These are phyloP conservation scores for Drosophila limbata DNA, from an alignment of 2,888 invertebrate genomes.

Conservation along the genomic window DNA sequence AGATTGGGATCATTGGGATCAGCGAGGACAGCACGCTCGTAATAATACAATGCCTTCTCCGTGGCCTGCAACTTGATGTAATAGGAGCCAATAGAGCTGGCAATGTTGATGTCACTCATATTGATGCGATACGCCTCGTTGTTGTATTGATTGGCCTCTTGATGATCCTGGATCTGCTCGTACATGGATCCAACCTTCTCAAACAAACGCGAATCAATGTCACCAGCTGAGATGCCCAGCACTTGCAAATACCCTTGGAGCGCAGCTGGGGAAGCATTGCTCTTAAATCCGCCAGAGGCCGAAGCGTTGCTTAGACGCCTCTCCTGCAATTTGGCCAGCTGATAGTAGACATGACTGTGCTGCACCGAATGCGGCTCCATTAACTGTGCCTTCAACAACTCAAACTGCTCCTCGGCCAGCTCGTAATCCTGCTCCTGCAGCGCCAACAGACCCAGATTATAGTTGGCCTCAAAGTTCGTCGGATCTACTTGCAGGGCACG, in stretches of 20 bases:
- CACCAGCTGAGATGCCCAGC: constrained; percentile 92
- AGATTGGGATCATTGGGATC: constrained; percentile 93
- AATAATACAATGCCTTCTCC: constrained; percentile 93
- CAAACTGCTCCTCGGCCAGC: constrained; percentile 91
- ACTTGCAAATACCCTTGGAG: constrained; percentile 91
- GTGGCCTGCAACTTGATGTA: constrained; percentile 95
- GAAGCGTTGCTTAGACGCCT: constrained; percentile 74
- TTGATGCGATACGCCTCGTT: constrained; percentile 84
- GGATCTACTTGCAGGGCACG: constrained; percentile 92
- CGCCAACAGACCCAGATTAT: constrained; percentile 89
- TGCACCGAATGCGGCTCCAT: constrained; percentile 81
- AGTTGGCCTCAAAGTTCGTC: constrained; percentile 93
- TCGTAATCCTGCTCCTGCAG: constrained; percentile 88
- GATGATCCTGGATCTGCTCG: constrained; percentile 95
- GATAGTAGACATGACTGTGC: constrained; percentile 88
- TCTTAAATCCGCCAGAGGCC: constrained; percentile 41
- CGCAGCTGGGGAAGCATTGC: constrained; percentile 86
- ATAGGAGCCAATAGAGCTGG: constrained; percentile 95
- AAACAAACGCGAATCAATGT: constrained; percentile 94
- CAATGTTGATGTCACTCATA: constrained; percentile 87
- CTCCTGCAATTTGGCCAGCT: constrained; percentile 92
- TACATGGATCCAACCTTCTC: constrained; percentile 96
- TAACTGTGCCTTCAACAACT: constrained; percentile 87
- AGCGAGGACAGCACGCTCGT: constrained; percentile 91
- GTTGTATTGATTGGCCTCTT: constrained; percentile 88